A percentile compares a stretch with the other conserved stretches of the same genome.
Evolutionary conservation across 2,797 vertebrate genomes (phyloP).

Genomic region (Ctenosaura bakeri): DNA sequence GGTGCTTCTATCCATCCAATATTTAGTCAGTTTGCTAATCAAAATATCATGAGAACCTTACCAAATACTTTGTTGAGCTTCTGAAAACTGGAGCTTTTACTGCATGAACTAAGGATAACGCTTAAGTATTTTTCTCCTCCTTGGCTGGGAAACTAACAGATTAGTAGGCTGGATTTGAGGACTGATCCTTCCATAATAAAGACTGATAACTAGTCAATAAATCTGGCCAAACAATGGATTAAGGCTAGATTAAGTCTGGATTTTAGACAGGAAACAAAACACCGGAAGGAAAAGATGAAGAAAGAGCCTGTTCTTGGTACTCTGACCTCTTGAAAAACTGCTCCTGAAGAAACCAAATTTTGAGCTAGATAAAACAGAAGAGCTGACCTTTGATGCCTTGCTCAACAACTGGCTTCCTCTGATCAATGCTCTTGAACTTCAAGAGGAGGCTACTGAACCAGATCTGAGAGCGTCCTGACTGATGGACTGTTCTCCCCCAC

Average conservation of each 20-base stretch:
- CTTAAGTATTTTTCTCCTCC: neutral
- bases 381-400: neutral
- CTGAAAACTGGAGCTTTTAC: neutral
- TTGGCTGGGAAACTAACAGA: neutral
- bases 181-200: neutral
- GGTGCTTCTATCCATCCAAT: too few relatives aligned
- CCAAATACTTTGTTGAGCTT: neutral
- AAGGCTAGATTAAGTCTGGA: neutral
- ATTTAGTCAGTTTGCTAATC: too few relatives aligned
- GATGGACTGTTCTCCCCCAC: neutral
- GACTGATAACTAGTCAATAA: constrained; percentile 8
- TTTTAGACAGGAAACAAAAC: neutral
- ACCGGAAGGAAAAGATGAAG: neutral
- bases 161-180: neutral
- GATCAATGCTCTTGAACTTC: neutral
- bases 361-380: neutral
- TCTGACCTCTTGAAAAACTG: neutral
- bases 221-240: neutral
- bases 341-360: neutral
- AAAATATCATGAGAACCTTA: too few relatives aligned
- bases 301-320: neutral
- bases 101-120: neutral
- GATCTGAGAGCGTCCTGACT: neutral
- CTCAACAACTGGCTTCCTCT: neutral
- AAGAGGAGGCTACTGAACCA: neutral